A percentile compares a stretch with the other conserved stretches of the same genome.
These are phyloP conservation scores for Anthonomus grandis DNA, from an alignment of 1,140 invertebrate genomes.

Conservation along the genomic window DNA sequence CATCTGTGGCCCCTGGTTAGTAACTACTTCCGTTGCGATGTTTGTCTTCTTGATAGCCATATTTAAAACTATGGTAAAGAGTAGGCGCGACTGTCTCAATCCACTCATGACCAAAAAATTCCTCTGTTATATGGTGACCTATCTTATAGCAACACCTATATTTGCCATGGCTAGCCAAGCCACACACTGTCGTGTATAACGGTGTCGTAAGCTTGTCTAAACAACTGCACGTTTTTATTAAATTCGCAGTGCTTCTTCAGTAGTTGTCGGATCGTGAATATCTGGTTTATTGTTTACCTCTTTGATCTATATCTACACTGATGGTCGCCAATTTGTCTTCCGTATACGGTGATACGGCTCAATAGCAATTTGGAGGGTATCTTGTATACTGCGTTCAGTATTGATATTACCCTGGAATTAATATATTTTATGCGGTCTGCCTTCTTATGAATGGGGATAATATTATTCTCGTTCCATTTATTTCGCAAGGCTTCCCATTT, in stretches of 20 bases:
- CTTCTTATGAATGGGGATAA: conserved; percentile 1
- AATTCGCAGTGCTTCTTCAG: no score
- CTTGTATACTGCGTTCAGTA: conserved; percentile 1
- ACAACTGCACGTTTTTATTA: no score
- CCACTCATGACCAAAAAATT: neutral
- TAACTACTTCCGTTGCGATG: no score
- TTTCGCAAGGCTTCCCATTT: neutral
- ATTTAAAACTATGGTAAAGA: no score
- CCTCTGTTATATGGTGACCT: neutral
- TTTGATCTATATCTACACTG: no score
- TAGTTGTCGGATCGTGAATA: neutral
- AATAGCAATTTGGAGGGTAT: neutral
- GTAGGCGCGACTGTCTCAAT: neutral
- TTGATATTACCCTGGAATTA: neutral
- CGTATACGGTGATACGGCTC: neutral
- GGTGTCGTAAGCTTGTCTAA: neutral
- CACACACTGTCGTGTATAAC: no score
- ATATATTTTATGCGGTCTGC: conserved; percentile 2
- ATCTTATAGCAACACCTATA: no score
- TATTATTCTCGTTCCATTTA: conserved; percentile 1
- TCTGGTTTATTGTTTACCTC: no score
- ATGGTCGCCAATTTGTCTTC: neutral
- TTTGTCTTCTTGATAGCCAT: no score
- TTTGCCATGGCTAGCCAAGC: no score
- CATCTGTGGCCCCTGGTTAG: neutral